phyloP scores from a whole-genome alignment of 2,797 vertebrate species.

The Discoglossus pictus region DNA sequence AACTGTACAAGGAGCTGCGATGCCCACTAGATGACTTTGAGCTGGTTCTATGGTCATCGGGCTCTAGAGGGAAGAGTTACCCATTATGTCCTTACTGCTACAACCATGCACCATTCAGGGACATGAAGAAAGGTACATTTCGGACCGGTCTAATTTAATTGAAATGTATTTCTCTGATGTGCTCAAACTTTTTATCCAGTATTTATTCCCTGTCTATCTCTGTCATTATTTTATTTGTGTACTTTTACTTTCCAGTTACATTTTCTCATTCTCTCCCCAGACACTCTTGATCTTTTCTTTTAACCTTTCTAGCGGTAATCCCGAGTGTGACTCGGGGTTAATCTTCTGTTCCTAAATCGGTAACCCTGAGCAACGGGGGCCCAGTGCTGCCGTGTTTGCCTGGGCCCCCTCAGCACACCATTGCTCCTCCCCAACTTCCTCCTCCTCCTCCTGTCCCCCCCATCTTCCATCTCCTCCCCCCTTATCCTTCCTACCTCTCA shows the following conservation, averaged over 20 bases:
- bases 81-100: conserved; percentile 95
- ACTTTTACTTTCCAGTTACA: neutral
- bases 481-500: no score
- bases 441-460: no score
- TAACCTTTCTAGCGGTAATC: no score
- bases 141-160: no score
- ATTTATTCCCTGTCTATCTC: neutral
- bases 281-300: no score
- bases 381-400: no score
- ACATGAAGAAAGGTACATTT: conserved; percentile 94
- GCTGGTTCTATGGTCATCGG: conserved; percentile 94
- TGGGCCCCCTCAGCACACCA: no score
- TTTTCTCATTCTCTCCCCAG: neutral
- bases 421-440: no score
- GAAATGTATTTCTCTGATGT: neutral
- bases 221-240: neutral
- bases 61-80: conserved; percentile 92
- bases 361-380: no score
- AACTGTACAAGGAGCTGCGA: conserved; percentile 94
- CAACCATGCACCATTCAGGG: conserved; percentile 93
- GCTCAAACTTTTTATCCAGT: neutral
- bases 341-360: no score
- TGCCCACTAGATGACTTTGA: conserved; percentile 96
- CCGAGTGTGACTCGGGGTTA: no score
- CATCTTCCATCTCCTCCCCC: no score